Conservation (phyloP, 2,113 vertebrate species). For the Anas platyrhynchos region DNA sequence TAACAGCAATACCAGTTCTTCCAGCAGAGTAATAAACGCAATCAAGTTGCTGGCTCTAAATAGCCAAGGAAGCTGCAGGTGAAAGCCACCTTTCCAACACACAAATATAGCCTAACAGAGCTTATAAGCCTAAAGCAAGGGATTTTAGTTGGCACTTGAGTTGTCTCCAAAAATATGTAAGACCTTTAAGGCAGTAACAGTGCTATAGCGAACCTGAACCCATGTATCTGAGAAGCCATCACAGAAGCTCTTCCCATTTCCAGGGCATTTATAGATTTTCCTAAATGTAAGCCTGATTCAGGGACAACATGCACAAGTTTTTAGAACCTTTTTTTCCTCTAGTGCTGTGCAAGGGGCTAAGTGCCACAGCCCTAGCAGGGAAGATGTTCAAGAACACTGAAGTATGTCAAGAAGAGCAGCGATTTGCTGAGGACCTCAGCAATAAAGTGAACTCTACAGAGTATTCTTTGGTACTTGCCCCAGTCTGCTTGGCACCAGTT, state of each 20-base stretch:
- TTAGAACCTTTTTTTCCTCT: background rate
- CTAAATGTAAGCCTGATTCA: background rate
- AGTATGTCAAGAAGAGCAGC: background rate
- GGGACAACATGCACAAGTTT: background rate
- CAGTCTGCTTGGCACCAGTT: background rate
- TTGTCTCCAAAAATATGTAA: background rate
- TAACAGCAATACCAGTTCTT: constrained; percentile 30
- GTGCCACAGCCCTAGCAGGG: background rate
- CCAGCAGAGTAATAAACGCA: background rate
- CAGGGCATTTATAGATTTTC: background rate
- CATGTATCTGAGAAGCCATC: too few relatives aligned
- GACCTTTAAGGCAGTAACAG: background rate
- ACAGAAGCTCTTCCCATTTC: background rate
- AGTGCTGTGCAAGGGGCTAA: background rate
- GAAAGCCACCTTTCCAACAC: background rate
- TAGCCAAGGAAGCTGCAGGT: background rate
- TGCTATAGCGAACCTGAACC: background rate
- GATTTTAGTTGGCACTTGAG: background rate
- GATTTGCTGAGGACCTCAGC: background rate
- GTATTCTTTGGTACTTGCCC: background rate
- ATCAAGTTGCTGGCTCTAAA: background rate
- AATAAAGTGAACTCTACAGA: background rate
- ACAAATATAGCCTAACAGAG: background rate
- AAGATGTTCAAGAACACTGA: background rate
- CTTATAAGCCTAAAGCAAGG: background rate